phyloP scores from a whole-genome alignment of 2,797 vertebrate species.

The Pseudochaenichthys georgianus region DNA sequence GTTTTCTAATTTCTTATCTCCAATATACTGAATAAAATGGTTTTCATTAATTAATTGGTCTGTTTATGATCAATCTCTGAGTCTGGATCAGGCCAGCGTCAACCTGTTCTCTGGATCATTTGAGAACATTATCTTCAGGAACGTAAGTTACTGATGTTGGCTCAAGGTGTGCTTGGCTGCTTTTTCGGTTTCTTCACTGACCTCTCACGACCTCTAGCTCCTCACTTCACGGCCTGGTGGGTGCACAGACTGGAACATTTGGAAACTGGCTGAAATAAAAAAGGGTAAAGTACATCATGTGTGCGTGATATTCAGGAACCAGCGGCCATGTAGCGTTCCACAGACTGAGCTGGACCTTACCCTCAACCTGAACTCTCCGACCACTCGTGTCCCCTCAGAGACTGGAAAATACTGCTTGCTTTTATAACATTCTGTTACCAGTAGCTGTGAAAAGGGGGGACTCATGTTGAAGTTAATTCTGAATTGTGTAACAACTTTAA shows the following conservation, averaged over 20 bases:
- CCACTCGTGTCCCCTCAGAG: conserved; percentile 55
- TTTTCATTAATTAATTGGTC: not conserved
- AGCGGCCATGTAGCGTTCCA: conserved; percentile 89
- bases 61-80: not conserved
- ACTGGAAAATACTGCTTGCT: not conserved
- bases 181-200: conserved; percentile 56
- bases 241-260: conserved; percentile 80
- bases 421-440: conserved; percentile 7
- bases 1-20: not conserved
- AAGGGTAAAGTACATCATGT: conserved; percentile 71
- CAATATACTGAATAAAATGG: not conserved
- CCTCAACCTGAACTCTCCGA: conserved; percentile 69
- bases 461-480: not conserved
- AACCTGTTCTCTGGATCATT: conserved; percentile 19
- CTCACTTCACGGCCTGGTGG: conserved; percentile 31
- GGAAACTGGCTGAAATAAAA: conserved; percentile 73
- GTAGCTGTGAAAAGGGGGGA: not conserved
- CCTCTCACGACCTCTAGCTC: conserved; percentile 63
- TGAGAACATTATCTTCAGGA: conserved; percentile 35
- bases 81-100: not conserved
- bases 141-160: conserved; percentile 49
- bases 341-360: conserved; percentile 92
- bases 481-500: not conserved
- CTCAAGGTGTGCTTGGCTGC: conserved; percentile 68
- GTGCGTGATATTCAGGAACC: conserved; percentile 81